Evolutionary conservation across 2,888 invertebrate species (phyloP), one percentile per base, ranked within the genome.

Genomic region (Galeopsomyia nigrocyanea): DNA sequence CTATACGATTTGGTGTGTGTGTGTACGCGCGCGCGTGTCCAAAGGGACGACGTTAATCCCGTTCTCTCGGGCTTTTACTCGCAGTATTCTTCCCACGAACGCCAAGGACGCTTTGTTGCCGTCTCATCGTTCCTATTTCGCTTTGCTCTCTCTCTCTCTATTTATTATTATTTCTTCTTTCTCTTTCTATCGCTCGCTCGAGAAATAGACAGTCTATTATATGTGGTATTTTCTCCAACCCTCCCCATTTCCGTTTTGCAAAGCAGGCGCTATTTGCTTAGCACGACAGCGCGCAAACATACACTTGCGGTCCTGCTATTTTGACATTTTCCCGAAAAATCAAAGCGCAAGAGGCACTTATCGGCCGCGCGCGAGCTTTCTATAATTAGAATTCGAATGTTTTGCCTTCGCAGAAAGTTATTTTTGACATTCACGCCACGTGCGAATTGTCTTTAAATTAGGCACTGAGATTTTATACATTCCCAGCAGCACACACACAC

Each of bases 41-140:
- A 7, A 51, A 26, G 64, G 60, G 62, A 39, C 50, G 31, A 7
- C 55, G 55, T 67, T 75, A 75, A 75, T 75, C 75, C 75, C 58
- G 75, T 73, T 75, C 75, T 71, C 70, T 75, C 68, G 73, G 73
- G 75, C 75, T 75, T 71, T 73, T 13, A 16, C 64, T 63, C 69
- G 49, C n/a, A 65, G 51, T 55, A 68, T 58, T 65, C 68, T 74
- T 71, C 68, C 50, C 73, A 63, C 68, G 63, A 46, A 68, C 64
- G 3, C 53, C 22, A 69, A 71, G 68, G 65, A 66, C 62, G 68
- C 65, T 74, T 58, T 72, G 66, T 68, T 57, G 63, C 66, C 47
- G 63, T 60, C 67, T 71, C 64, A 61, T 70, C 56, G 68, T 71
- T 74, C 65, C 74, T 31, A 68, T 70, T 68, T 60, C 47, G 6